These are phyloP conservation scores for Uloborus plumipes DNA, from an alignment of 2,888 invertebrate species.

Conservation along the genomic window DNA sequence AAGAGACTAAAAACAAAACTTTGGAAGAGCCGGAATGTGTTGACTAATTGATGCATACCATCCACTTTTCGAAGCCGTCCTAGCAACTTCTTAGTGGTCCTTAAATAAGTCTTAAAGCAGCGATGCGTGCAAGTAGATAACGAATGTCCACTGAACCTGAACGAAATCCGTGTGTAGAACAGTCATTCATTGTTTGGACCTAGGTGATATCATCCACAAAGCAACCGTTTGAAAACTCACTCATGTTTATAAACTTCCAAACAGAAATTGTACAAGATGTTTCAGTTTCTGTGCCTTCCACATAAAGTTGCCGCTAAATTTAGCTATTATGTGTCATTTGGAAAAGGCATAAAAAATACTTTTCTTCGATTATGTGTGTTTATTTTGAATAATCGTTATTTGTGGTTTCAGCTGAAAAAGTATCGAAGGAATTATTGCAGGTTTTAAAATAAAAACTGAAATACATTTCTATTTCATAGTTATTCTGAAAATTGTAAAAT, in stretches of 20 bases:
- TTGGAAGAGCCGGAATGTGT: neutral
- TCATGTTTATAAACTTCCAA: neutral
- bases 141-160: constrained; percentile 4
- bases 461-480: too few relatives aligned
- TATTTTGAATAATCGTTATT: too few relatives aligned
- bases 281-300: neutral
- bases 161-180: constrained; percentile 10
- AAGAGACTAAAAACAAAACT: too few relatives aligned
- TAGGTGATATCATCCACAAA: neutral
- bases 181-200: constrained; percentile 6
- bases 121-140: constrained; percentile 3
- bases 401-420: too few relatives aligned
- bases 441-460: too few relatives aligned
- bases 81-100: neutral
- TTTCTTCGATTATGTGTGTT: too few relatives aligned
- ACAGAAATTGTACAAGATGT: neutral
- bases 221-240: neutral
- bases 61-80: neutral
- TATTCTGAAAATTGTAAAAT: too few relatives aligned
- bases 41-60: constrained; percentile 6
- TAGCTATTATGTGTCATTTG: too few relatives aligned
- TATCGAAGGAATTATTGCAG: too few relatives aligned
- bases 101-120: neutral
- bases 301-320: too few relatives aligned
- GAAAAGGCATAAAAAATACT: too few relatives aligned